A percentile compares a stretch with the other conserved stretches of the same genome.
Conservation (phyloP, 2,797 vertebrate genomes). For the Poecile montanus region DNA sequence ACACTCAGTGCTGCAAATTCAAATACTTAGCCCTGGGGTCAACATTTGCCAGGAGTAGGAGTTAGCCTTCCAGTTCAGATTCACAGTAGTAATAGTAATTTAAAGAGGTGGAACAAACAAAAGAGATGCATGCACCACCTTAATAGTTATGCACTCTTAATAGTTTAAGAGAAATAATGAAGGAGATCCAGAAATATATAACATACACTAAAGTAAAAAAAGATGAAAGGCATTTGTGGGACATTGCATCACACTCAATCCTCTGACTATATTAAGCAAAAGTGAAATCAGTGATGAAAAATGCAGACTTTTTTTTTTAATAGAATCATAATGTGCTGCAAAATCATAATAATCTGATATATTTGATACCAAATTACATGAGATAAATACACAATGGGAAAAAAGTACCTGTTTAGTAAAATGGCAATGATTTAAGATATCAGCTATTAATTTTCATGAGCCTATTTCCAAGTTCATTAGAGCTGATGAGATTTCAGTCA, state of each 20-base stretch:
- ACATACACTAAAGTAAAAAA: background rate
- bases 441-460: background rate
- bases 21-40: conserved; percentile 37
- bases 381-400: background rate
- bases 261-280: background rate
- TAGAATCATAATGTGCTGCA: background rate
- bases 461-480: background rate
- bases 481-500: background rate
- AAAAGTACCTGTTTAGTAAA: background rate
- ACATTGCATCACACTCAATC: background rate
- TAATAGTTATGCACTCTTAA: no score
- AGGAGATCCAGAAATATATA: background rate
- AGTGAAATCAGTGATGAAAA: background rate
- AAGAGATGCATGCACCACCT: background rate
- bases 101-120: background rate
- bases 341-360: background rate
- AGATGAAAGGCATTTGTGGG: background rate
- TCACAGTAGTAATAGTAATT: background rate
- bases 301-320: background rate
- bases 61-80: conserved; percentile 34
- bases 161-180: background rate
- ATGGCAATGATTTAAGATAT: background rate
- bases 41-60: conserved; percentile 33
- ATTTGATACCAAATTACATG: background rate
- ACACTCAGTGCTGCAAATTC: conserved; percentile 47